Evolutionary conservation across 2,113 vertebrate species (phyloP).

Genomic region (Dasyornis broadbenti): DNA sequence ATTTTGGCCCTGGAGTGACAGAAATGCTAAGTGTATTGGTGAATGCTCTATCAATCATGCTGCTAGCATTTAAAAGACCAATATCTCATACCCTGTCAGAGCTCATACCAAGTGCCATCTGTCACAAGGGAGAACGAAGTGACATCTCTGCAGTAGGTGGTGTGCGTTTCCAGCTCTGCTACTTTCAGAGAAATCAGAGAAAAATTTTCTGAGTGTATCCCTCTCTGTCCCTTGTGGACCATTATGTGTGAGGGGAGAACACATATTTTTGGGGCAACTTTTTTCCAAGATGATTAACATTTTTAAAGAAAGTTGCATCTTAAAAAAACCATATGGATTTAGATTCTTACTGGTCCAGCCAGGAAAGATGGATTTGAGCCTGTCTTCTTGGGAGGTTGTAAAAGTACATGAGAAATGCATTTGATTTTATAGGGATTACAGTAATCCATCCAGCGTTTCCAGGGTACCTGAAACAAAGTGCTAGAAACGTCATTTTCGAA

Average conservation of each 20-base stretch:
- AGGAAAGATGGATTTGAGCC: neutral
- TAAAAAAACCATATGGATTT: neutral
- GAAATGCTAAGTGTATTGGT: neutral
- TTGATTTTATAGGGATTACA: neutral
- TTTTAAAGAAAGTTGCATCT: neutral
- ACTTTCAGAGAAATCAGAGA: neutral
- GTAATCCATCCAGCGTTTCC: neutral
- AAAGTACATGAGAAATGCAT: neutral
- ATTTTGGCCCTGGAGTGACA: neutral
- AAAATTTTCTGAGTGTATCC: neutral
- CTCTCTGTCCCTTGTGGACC: neutral
- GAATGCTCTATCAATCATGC: neutral
- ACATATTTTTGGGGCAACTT: rapidly evolving
- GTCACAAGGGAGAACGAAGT: neutral
- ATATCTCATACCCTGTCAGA: neutral
- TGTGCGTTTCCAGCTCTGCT: neutral
- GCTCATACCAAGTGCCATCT: neutral
- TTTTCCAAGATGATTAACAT: neutral
- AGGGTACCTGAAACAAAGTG: neutral
- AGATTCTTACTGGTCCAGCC: neutral
- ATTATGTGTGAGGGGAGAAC: neutral
- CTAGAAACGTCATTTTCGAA: neutral
- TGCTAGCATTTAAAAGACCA: neutral
- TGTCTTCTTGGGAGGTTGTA: neutral
- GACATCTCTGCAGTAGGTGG: neutral